Conservation (phyloP, 2,797 vertebrate genomes). For the Falco novaeseelandiae region DNA sequence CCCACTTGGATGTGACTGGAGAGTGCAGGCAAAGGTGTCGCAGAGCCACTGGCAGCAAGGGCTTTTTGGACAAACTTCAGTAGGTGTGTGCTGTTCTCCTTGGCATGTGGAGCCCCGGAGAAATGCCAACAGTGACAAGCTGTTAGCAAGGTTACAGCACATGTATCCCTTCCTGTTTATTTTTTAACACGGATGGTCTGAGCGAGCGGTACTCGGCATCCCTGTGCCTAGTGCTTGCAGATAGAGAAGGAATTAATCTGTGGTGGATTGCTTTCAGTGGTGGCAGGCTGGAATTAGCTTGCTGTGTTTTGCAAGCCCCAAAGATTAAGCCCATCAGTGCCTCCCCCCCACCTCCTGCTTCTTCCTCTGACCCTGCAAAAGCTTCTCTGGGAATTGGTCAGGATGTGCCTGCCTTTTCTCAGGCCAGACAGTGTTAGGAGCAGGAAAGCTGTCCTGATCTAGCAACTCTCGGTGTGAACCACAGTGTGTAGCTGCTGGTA, state of each 20-base stretch:
- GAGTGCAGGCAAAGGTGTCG: not conserved
- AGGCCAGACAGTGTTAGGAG: not conserved
- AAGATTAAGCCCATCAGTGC: constrained; percentile 29
- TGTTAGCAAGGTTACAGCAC: not conserved
- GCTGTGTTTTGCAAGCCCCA: constrained; percentile 38
- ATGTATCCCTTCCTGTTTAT: not conserved
- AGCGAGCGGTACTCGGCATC: not conserved
- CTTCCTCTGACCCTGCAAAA: constrained; percentile 55
- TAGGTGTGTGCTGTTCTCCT: not conserved
- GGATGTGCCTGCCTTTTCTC: constrained; percentile 57
- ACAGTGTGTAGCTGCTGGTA: not conserved
- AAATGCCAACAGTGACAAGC: not conserved
- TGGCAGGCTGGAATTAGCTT: constrained; percentile 42
- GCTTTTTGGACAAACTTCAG: not conserved
- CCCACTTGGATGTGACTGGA: not conserved
- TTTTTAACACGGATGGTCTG: not conserved
- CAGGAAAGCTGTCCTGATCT: not conserved
- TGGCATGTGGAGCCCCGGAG: not conserved
- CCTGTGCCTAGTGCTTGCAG: not conserved
- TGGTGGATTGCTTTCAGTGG: not conserved
- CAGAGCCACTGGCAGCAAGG: not conserved
- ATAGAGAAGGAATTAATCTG: constrained; percentile 31
- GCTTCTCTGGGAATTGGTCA: constrained; percentile 42
- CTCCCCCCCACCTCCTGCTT: not conserved
- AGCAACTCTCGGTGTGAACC: not conserved